Percentiles rank a stretch among this genome's conserved stretches.
These are phyloP conservation scores for Pedetes capensis DNA, from an alignment of 2,113 vertebrate genomes.

Conservation along the genomic window DNA sequence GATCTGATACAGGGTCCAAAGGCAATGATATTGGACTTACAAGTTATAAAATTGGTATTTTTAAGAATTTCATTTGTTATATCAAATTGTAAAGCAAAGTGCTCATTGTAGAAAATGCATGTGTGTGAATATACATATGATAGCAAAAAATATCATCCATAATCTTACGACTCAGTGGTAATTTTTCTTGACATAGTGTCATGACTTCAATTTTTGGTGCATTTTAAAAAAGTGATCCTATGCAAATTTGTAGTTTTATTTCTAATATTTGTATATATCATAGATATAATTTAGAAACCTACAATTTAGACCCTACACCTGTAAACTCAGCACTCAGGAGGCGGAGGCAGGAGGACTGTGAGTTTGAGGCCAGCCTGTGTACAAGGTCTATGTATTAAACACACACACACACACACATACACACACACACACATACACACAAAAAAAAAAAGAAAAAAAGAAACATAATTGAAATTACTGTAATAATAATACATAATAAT, in stretches of 20 bases:
- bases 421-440: too few species aligned
- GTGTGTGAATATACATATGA: not conserved
- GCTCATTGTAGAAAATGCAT: not conserved
- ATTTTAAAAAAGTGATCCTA: not conserved
- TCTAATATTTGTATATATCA: not conserved
- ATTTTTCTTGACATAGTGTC: not conserved
- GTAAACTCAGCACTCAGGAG: not conserved
- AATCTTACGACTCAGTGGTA: not conserved
- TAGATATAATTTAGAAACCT: not conserved
- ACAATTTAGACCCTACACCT: not conserved
- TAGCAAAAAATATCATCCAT: not conserved
- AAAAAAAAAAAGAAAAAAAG: not conserved
- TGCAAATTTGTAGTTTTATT: not conserved
- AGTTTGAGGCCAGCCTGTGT: not conserved
- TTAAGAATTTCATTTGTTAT: not conserved
- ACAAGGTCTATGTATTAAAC: too few species aligned
- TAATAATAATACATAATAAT: not conserved
- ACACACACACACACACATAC: too few species aligned
- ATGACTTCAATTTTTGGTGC: not conserved
- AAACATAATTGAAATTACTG: not conserved
- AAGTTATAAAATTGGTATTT: not conserved
- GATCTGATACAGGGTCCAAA: not conserved
- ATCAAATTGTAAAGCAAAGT: not conserved
- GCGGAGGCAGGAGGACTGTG: too few species aligned
- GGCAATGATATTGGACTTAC: not conserved